Percentiles rank a stretch among this genome's conserved stretches.
phyloP scores from a whole-genome alignment of 2,797 vertebrate species.

The Pempheris klunzingeri region DNA sequence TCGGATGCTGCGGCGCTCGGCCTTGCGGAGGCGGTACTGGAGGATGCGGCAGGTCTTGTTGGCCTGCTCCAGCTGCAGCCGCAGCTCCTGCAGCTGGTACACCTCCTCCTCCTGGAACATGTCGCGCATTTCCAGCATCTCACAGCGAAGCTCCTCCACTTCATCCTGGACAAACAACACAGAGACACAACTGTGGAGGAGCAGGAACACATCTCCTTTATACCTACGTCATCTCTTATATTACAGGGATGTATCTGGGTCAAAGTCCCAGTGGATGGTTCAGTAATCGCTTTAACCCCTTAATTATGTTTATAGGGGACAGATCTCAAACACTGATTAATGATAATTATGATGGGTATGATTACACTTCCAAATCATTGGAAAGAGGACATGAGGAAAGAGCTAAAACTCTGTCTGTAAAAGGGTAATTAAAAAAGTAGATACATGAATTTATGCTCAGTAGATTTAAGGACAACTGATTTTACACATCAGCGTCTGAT shows the following conservation, averaged over 20 bases:
- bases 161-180: slow-evolving; percentile 88
- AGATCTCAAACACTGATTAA: too few relatives aligned
- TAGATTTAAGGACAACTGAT: neutral
- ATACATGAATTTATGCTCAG: neutral
- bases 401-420: too few relatives aligned
- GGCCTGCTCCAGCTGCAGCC: slow-evolving; percentile 95
- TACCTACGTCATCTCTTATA: too few relatives aligned
- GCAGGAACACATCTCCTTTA: neutral
- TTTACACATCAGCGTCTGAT: too few relatives aligned
- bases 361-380: too few relatives aligned
- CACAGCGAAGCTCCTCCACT: slow-evolving; percentile 95
- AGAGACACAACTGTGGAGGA: neutral
- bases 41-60: slow-evolving; percentile 97
- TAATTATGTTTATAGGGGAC: too few relatives aligned
- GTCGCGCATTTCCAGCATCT: slow-evolving; percentile 98
- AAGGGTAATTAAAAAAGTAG: too few relatives aligned
- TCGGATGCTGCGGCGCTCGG: slow-evolving; percentile 94
- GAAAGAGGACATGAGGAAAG: too few relatives aligned
- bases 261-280: too few relatives aligned
- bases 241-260: too few relatives aligned
- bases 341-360: too few relatives aligned
- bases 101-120: slow-evolving; percentile 98
- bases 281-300: too few relatives aligned
- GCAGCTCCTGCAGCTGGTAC: slow-evolving; percentile 94
- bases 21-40: slow-evolving; percentile 97